Base-by-base conservation (phyloP, 2,888 invertebrate genomes). In the Eutolmus rufibarbis region DNA sequence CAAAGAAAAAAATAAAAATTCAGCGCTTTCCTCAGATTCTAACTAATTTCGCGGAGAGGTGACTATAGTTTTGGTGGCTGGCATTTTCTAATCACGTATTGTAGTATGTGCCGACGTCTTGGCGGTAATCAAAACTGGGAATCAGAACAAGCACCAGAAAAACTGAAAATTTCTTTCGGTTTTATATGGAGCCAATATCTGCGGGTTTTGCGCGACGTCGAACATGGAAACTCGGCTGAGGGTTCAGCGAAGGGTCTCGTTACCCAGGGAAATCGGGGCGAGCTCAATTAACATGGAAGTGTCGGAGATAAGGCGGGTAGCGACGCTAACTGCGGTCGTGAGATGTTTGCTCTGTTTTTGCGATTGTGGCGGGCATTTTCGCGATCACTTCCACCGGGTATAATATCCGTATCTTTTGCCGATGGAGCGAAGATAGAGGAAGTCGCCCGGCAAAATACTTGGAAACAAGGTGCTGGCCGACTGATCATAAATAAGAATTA, bases 281-380 rank as follows among this genome's bases (percentile, higher is more conserved):
- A 74, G 84, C 84, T 84, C 84, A 84, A 84, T 84, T 84, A 84
- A 84, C 84, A 84, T 84, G 84, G 84, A 84, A 84, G 84, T 84
- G 84, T 84, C 74, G 84, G 14, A 57, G 84, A 84, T 84, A 84
- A 84, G 84, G 84, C 66, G 84, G 74, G 74, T 74, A 84, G 84
- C 84, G 43, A 74, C 84, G 74, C 84, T 84, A 74, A 74, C 56
- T 84, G 66, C 84, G 23, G 43, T 84, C 84, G 84, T 84, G 84
- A 84, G 84, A 84, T 84, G 84, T 84, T 84, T 84, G 37, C 84
- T 66, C 57, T 84, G 84, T 84, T 74, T 37, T 5, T 66, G 74
- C 40, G 74, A 84, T 84, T 84, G 84, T 40, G 84, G 66, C 84
- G 19, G 28, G 12, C 8, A 84, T 12, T 66, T 84, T 40, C n/a